These are phyloP conservation scores for Mesitornis unicolor DNA, from an alignment of 2,113 vertebrate species.

Conservation along the genomic window DNA sequence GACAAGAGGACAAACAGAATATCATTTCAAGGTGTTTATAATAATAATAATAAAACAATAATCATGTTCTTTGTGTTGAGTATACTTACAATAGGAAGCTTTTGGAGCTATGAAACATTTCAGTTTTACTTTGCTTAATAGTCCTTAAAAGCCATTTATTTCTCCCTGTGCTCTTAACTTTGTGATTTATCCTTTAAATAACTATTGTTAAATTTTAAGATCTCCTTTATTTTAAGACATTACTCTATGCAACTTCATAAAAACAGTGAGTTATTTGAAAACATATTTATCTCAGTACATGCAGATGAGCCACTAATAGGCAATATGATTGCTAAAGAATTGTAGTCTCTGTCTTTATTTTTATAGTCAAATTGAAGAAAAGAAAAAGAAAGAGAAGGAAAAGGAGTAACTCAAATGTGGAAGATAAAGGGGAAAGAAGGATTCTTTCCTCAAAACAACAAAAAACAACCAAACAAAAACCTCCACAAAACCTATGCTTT, in stretches of 20 bases:
- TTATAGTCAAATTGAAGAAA: neutral
- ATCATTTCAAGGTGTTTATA: neutral
- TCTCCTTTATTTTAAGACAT: neutral
- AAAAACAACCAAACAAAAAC: neutral
- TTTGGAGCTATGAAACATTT: neutral
- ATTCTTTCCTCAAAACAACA: neutral
- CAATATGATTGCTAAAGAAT: neutral
- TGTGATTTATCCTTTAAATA: neutral
- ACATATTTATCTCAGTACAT: neutral
- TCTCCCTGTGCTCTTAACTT: neutral
- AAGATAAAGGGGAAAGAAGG: neutral
- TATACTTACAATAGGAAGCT: neutral
- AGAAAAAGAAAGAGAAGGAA: neutral
- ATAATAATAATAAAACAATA: neutral
- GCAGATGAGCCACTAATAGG: neutral
- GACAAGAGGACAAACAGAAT: neutral
- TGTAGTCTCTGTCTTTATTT: neutral
- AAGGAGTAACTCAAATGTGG: neutral
- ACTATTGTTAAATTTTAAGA: neutral
- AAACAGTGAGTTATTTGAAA: neutral
- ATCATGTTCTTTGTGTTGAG: neutral
- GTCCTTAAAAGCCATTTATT: neutral
- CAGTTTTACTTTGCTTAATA: neutral
- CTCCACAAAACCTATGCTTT: fast-evolving
- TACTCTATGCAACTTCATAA: neutral